Base-by-base conservation (phyloP, 2,888 invertebrate genomes). In the Drosophila barbarae region DNA sequence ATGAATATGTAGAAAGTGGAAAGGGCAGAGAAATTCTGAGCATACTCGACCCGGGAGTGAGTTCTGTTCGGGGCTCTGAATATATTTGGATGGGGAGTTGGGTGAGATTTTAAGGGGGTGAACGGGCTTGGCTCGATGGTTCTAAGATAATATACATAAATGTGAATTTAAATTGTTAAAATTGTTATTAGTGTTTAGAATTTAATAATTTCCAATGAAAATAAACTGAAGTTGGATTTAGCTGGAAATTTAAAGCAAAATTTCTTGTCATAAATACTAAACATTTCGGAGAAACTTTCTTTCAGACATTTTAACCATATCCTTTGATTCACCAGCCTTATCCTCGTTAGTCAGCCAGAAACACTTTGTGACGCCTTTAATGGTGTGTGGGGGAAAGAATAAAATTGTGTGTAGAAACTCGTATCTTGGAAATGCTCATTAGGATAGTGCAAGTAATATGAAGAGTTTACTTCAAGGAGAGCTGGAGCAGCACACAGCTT, bases 1-100 rank as follows among this genome's bases (percentile, higher is more conserved):
- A 79, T 79, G 79, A 79, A 79, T 79, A 79, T 74, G 83, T 84
- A 82, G 82, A 69, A 56, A 59, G 69, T 18, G 49, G 50, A 23
- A 42, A 38, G 30, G 21, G 44, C 39, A 26, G 8, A 21, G 15
- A 42, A 8, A 13, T 30, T 18, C 35, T 28, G 28, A 55, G 64
- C 23, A 49, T 71, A 54, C 72, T 74, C 74, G 77, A 72, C 67
- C 50, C 7, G 12, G 39, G 44, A 64, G 50, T 71, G 54, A 15
- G 71, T 54, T 55, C 69, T 74, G 58, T 46, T 49, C 46, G 52
- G 18, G 23, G 7, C 6, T 4, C 8, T 15, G 15, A 5, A 34
- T 4, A 5, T 36, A 10, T 15, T 9, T 10, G 1, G 34, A 23
- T 12, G 23, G 9, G 5, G 30, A 21, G 30, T 18, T 12, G 6